Percentiles rank a stretch among this genome's conserved stretches.
phyloP scores from a whole-genome alignment of 2,113 vertebrate genomes.

The Lates calcarifer region DNA sequence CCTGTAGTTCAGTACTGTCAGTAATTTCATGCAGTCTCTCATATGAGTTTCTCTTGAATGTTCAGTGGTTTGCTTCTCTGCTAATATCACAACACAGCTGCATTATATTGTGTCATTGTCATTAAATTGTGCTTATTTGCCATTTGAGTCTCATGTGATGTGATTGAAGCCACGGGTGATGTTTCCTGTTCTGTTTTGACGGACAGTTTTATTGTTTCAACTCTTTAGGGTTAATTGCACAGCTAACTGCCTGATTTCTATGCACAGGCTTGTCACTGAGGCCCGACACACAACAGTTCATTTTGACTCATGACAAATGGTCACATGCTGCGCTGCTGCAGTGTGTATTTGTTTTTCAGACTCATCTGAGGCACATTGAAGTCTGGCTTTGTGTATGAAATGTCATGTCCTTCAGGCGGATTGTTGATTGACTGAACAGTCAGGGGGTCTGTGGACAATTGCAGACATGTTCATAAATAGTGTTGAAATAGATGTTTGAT shows the following conservation, averaged over 20 bases:
- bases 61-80: not conserved
- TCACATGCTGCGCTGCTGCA: slow-evolving; percentile 22
- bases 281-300: slow-evolving; percentile 4
- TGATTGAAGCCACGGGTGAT: not conserved
- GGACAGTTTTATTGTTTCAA: slow-evolving; percentile 22
- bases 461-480: slow-evolving; percentile 25
- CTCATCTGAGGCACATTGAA: slow-evolving; percentile 13
- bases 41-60: not conserved
- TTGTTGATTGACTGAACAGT: slow-evolving; percentile 46
- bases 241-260: slow-evolving; percentile 31
- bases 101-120: slow-evolving; percentile 4
- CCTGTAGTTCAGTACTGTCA: slow-evolving; percentile 37
- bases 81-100: slow-evolving; percentile 5
- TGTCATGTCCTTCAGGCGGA: slow-evolving; percentile 20
- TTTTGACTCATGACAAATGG: slow-evolving; percentile 17
- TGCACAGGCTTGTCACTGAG: slow-evolving; percentile 8
- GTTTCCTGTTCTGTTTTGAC: slow-evolving; percentile 22
- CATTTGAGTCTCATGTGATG: not conserved
- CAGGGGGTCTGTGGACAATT: slow-evolving; percentile 18
- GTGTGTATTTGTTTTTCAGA: slow-evolving; percentile 21
- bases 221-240: slow-evolving; percentile 42
- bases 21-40: slow-evolving; percentile 1
- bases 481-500: slow-evolving; percentile 42
- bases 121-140: slow-evolving; percentile 18
- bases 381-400: slow-evolving; percentile 46